Evolutionary conservation across 2,113 vertebrate genomes (phyloP), one percentile per base, ranked within the genome.

Genomic region (Channa maculata): DNA sequence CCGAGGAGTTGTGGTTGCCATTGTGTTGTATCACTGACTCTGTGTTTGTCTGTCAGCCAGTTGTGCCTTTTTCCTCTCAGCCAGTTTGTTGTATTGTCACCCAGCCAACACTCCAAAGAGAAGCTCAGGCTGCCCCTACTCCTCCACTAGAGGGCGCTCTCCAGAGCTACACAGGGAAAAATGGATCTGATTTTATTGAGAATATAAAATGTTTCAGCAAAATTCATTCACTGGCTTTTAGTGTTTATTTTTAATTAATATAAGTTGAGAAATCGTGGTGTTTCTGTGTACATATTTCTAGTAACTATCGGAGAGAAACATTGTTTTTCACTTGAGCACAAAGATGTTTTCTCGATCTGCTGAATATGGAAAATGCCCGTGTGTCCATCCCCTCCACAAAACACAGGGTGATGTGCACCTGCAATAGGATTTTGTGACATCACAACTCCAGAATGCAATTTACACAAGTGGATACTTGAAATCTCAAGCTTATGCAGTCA

Each of bases 161-260:
- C 52, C 57, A 80, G 79, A 75, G 73, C 70, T 69, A 75, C 75
- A 85, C 82, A 85, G 82, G 85, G 71, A 86, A 83, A 84, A 57
- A 68, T 89, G 77, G 64, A 78, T 86, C 80, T 91, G 88, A 85
- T 87, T 92, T 92, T 87, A 86, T 75, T 86, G 78, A 88, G 70
- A 83, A 91, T 89, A 92, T 89, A 93, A 92, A 90, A 91, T 70
- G 75, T 86, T 91, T 85, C 82, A 81, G 84, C 83, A 87, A 81
- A 93, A 86, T 86, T 71, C 71, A 82, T 60, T 50, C 8, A 37
- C 4, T 46, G 84, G 14, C 55, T 79, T 58, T 53, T 34, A 15
- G 49, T 87, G 55, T 83, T 83, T 90, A 24, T 84, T 63, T 34
- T 43, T 39, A 1, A 43, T 14, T 39, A 2, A 52, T 49, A 4